These are phyloP conservation scores for Dioctria rufipes DNA, from an alignment of 2,888 invertebrate genomes.

Conservation along the genomic window DNA sequence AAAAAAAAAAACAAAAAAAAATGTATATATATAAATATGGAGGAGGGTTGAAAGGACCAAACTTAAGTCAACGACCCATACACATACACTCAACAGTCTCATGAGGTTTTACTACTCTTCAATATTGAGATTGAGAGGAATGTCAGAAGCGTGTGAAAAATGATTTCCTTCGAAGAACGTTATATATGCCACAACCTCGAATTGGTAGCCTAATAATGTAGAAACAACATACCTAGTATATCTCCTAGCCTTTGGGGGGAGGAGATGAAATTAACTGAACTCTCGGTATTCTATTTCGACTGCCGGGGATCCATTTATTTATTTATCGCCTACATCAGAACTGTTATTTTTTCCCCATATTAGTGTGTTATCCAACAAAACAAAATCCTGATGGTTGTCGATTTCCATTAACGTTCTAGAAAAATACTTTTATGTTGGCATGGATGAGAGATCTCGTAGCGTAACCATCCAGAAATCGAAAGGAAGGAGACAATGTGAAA, in stretches of 20 bases:
- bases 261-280: background rate
- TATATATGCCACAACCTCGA: background rate
- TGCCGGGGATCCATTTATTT: constrained; percentile 26
- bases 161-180: constrained; percentile 5
- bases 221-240: too few species aligned
- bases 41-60: background rate
- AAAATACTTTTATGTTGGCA: constrained; percentile 36
- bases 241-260: background rate
- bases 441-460: background rate
- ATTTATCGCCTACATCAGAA: constrained; percentile 35
- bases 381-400: constrained; percentile 47
- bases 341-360: constrained; percentile 44
- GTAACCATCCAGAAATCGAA: constrained; percentile 40
- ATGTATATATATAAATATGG: too few species aligned
- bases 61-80: background rate
- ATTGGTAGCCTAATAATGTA: too few species aligned
- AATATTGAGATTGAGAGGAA: constrained; percentile 32
- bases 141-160: constrained; percentile 35
- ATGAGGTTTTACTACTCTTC: background rate
- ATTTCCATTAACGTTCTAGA: constrained; percentile 44
- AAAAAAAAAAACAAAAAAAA: constrained; percentile 1
- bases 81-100: background rate
- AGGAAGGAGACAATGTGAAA: background rate
- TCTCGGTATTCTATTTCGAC: background rate
- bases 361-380: constrained; percentile 33